phyloP scores from a whole-genome alignment of 2,113 vertebrate species.

The Ageneiosus marmoratus region DNA sequence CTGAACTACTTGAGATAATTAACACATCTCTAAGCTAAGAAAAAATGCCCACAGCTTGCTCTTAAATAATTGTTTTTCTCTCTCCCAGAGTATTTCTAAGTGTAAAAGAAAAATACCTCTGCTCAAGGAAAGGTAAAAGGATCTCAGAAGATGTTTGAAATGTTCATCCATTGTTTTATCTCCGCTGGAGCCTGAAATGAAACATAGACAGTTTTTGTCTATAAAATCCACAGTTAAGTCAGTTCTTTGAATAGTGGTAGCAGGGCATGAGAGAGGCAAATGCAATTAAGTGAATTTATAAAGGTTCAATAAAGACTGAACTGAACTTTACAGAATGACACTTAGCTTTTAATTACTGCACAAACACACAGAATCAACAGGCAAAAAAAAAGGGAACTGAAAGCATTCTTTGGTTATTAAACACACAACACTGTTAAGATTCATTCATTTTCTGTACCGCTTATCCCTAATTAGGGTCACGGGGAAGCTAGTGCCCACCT shows the following conservation, averaged over 20 bases:
- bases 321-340: not conserved
- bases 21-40: conserved; percentile 66
- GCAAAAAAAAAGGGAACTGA: not conserved
- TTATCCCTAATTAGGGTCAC: too few species aligned
- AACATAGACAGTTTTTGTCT: conserved; percentile 38
- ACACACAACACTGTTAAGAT: not conserved
- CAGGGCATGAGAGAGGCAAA: conserved; percentile 1
- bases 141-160: conserved; percentile 13
- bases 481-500: too few species aligned
- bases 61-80: conserved; percentile 70
- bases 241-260: conserved; percentile 23
- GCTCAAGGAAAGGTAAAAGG: not conserved
- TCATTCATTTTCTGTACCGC: too few species aligned
- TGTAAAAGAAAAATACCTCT: conserved; percentile 21
- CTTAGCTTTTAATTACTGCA: not conserved
- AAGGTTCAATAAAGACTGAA: conserved; percentile 3
- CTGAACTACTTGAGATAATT: conserved; percentile 72
- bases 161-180: conserved; percentile 47
- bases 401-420: not conserved
- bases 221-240: conserved; percentile 29
- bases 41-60: conserved; percentile 61
- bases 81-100: conserved; percentile 53
- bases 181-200: conserved; percentile 51
- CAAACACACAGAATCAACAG: too few species aligned
- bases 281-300: conserved; percentile 1